These are phyloP conservation scores for Calliphora vomitoria DNA, from an alignment of 2,888 invertebrate genomes.

Conservation along the genomic window DNA sequence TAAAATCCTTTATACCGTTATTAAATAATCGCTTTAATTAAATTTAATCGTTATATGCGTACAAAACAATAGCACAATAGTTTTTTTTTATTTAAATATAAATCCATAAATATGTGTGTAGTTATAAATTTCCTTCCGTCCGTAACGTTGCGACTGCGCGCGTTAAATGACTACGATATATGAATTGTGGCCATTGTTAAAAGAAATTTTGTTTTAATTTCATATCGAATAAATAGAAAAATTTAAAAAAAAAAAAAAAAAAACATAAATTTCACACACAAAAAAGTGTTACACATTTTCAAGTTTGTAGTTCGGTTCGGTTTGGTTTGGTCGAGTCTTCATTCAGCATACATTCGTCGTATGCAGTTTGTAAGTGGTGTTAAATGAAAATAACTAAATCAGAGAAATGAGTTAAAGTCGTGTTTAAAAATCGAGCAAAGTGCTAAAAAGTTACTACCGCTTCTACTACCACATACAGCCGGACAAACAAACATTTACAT, in stretches of 20 bases:
- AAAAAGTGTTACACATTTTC: constrained; percentile 71
- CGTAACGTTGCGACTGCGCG: constrained; percentile 62
- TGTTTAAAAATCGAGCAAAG: constrained; percentile 78
- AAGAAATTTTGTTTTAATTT: constrained; percentile 69
- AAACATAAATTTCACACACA: constrained; percentile 58
- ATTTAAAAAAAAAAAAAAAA: constrained; percentile 19
- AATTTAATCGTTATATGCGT: neutral
- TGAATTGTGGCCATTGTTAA: constrained; percentile 67
- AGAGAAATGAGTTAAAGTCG: constrained; percentile 71
- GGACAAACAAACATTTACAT: neutral
- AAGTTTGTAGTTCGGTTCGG: constrained; percentile 63
- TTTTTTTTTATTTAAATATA: neutral
- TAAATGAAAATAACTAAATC: constrained; percentile 63
- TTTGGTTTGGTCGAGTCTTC: constrained; percentile 31
- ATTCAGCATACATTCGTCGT: constrained; percentile 19
- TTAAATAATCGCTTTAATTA: neutral
- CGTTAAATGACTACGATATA: constrained; percentile 58
- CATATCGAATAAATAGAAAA: constrained; percentile 60
- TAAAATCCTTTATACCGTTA: constrained; percentile 23
- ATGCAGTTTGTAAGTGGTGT: constrained; percentile 4
- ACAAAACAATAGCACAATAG: neutral
- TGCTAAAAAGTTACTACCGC: constrained; percentile 76
- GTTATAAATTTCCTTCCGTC: constrained; percentile 30
- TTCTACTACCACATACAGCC: constrained; percentile 24
- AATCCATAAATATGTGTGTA: neutral